Conservation (phyloP, 2,113 vertebrate species). For the Emydura subglobosa region DNA sequence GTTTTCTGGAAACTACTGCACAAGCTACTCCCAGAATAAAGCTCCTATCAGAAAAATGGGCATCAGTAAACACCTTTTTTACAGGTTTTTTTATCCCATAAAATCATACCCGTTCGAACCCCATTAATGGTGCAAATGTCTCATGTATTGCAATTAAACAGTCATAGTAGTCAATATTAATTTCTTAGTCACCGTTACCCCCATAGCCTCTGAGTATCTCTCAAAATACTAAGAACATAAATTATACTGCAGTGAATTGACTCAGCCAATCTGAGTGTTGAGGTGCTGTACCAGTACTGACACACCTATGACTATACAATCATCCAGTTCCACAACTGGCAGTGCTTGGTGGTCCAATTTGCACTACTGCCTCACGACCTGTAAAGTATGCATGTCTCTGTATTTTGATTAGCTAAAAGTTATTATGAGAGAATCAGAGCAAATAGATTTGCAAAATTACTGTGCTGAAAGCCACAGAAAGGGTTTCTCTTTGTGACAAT, state of each 20-base stretch:
- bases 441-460: not conserved
- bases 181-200: not conserved
- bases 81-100: not conserved
- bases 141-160: not conserved
- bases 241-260: not conserved
- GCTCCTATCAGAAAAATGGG: not conserved
- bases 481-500: not conserved
- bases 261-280: not conserved
- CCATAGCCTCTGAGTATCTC: not conserved
- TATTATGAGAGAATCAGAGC: not conserved
- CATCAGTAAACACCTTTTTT: not conserved
- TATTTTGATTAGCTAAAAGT: not conserved
- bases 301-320: not conserved
- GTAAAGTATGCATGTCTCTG: not conserved
- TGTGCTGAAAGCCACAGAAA: not conserved
- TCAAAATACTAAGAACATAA: not conserved
- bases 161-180: not conserved
- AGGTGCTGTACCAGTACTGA: not conserved
- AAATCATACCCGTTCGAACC: not conserved
- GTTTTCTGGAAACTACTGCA: not conserved
- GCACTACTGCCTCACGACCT: not conserved
- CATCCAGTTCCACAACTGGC: not conserved
- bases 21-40: not conserved
- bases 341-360: not conserved
- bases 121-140: not conserved